Percentiles rank a stretch among this genome's conserved stretches.
phyloP scores from a whole-genome alignment of 2,888 invertebrate species.

The Ectemnius continuus region DNA sequence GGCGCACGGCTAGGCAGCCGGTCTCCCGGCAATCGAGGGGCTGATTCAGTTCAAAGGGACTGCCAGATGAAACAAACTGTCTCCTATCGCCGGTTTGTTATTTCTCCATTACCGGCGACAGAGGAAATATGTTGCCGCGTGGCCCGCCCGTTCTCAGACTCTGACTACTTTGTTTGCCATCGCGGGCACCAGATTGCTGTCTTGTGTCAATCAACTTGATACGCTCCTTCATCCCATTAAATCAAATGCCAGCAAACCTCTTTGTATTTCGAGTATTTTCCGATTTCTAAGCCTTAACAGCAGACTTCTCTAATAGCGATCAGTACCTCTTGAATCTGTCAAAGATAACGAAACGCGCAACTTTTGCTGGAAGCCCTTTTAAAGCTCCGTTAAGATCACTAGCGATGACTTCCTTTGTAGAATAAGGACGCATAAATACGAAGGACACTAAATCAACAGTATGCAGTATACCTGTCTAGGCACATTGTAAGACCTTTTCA shows the following conservation, averaged over 20 bases:
- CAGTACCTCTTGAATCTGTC: constrained; percentile 33
- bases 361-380: neutral
- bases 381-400: no score
- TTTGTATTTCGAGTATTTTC: constrained; percentile 32
- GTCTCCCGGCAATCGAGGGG: constrained; percentile 36
- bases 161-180: constrained; percentile 44
- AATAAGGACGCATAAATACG: no score
- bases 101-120: constrained; percentile 67
- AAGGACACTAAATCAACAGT: no score
- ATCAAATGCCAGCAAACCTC: constrained; percentile 18
- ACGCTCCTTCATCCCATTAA: constrained; percentile 51
- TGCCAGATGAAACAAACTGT: constrained; percentile 62
- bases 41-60: constrained; percentile 66
- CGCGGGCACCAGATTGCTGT: constrained; percentile 49
- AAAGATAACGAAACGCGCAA: constrained; percentile 26
- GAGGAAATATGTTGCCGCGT: constrained; percentile 59
- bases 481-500: no score
- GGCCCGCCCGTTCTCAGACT: neutral
- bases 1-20: neutral
- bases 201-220: constrained; percentile 53
- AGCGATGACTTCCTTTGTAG: no score
- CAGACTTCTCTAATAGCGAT: constrained; percentile 21
- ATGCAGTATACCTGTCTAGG: no score
- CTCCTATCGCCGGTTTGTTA: constrained; percentile 65
- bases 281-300: constrained; percentile 19